phyloP scores from a whole-genome alignment of 2,888 invertebrate species.

The Melanargia galathea region DNA sequence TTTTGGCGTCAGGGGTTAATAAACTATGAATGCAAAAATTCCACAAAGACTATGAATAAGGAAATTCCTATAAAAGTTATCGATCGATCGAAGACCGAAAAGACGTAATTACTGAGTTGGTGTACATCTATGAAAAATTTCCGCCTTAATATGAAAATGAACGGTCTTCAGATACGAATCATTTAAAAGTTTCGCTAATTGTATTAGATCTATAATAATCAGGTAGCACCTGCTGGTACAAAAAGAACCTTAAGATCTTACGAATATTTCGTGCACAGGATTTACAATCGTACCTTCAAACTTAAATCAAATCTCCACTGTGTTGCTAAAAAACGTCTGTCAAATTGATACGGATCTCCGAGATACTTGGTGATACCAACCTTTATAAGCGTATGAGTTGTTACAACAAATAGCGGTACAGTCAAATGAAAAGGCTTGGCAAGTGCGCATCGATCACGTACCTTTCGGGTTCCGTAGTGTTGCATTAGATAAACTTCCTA shows the following conservation, averaged over 20 bases:
- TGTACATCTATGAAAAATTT: no score
- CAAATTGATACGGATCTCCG: conserved; percentile 18
- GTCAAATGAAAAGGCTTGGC: conserved; percentile 12
- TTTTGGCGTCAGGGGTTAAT: no score
- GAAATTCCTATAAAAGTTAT: no score
- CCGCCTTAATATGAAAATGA: no score
- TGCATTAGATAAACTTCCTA: not conserved
- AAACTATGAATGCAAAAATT: no score
- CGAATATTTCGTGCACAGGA: not conserved
- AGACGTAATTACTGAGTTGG: no score
- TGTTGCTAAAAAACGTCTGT: conserved; percentile 23
- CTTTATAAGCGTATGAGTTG: conserved; percentile 19
- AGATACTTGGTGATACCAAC: conserved; percentile 14
- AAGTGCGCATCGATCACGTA: not conserved
- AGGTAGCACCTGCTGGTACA: not conserved
- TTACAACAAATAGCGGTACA: conserved; percentile 33
- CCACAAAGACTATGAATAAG: no score
- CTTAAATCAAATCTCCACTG: not conserved
- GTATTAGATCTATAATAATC: not conserved
- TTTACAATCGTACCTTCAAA: not conserved
- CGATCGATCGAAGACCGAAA: no score
- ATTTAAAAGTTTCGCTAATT: not conserved
- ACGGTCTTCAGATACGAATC: no score
- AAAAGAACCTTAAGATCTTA: not conserved
- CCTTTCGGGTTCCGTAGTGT: not conserved